Base-by-base conservation (phyloP, 1,140 invertebrate species). In the Zaprionus kolodkinae region DNA sequence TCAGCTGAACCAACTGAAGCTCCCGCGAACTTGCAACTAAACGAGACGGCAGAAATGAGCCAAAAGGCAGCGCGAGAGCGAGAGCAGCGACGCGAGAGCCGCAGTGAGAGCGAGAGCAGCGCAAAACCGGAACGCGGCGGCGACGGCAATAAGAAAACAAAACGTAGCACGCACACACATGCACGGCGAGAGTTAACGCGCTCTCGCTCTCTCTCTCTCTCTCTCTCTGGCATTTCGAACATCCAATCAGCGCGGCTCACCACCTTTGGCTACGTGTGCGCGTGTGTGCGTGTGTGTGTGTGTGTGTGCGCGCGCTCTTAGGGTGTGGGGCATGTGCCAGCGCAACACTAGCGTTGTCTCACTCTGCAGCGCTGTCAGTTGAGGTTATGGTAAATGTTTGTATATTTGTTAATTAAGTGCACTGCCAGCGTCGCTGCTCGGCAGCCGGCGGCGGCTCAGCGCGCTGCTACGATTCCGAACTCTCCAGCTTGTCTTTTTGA, bases 391-490 rank as follows among this genome's bases (percentile, higher is more conserved):
- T 91, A 89, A 85, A 83, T 91, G 91, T 91, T 82, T 88, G 81
- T 91, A 86, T 89, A 91, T 92, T 91, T 91, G 91, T 92, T 92
- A 92, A 92, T 92, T 92, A 91, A 92, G 91, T 91, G 79, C 81
- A 70, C 68, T 72, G 79, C 73, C 76, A 68, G 59, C 72, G 67
- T 73, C 66, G 65, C 78, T 70, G 83, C 70, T 6, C 57, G 62
- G 60, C 76, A 12, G 35, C 56, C 64, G 13, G 43, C 78, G 63
- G 38, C 68, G 52, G 21, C 25, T 12, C 40, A 56, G 43, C 63
- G 21, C 12, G 36, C 52, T 13, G 65, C 60, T 40, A 36, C 59
- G 43, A 55, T 65, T 61, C 65, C 65, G 45, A 56, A 57, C 67
- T 48, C 63, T 54, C 69, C 33, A 35, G 74, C 65, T 77, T 87